Conservation (phyloP, 1,140 invertebrate genomes). For the Nylanderia fulva region DNA sequence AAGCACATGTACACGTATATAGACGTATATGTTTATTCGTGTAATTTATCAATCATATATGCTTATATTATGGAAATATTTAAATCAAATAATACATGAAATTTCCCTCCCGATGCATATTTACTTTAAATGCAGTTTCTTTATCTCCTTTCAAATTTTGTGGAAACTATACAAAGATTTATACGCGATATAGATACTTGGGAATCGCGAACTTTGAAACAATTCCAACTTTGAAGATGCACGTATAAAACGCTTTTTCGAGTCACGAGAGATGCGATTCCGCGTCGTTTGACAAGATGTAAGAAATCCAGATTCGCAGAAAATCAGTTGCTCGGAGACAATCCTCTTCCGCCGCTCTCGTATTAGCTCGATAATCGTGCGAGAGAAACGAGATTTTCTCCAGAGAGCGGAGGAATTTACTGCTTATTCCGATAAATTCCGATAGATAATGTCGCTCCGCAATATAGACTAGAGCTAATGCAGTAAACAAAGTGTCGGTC, state of each 20-base stretch:
- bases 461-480: neutral
- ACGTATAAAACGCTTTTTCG: neutral
- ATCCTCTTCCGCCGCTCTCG: neutral
- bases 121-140: neutral
- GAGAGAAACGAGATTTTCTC: constrained; percentile 8
- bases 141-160: neutral
- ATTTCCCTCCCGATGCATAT: neutral
- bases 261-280: neutral
- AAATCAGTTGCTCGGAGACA: constrained; percentile 15
- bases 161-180: neutral
- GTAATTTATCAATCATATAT: constrained; percentile 4
- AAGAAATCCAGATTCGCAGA: constrained; percentile 2
- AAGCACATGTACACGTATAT: neutral
- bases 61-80: constrained; percentile 9
- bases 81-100: neutral
- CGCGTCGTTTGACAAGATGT: neutral
- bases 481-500: constrained; percentile 36
- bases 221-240: neutral
- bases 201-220: neutral
- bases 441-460: neutral
- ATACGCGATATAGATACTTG: neutral
- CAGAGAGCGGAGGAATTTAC: neutral
- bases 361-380: neutral
- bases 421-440: constrained; percentile 7
- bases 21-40: neutral